Evolutionary conservation across 92 coral and sea anemone species (phyloP).

Genomic region (Bergia puertoricense): DNA sequence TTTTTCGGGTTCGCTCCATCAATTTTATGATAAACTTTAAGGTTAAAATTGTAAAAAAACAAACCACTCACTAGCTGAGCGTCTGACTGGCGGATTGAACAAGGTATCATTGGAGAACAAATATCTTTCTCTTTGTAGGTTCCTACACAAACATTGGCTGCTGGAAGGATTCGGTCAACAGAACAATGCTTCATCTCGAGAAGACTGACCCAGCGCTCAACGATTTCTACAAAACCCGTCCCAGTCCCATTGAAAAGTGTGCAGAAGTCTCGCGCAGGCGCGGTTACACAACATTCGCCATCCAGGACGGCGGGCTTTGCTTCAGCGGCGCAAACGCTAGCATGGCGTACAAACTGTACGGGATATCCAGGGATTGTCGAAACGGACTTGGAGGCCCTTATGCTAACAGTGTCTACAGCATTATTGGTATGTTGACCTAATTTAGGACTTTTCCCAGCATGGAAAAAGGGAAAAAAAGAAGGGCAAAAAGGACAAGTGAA

Average conservation of each 20-base stretch:
- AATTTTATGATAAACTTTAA: too few species aligned
- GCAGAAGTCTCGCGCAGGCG: conserved; percentile 83
- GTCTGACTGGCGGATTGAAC: neutral
- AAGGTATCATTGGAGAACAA: neutral
- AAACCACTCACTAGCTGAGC: neutral
- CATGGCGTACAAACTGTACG: conserved; percentile 67
- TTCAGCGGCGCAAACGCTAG: conserved; percentile 80
- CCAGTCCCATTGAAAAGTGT: conserved; percentile 74
- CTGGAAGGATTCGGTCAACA: conserved; percentile 76
- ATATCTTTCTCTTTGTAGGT: conserved; percentile 45
- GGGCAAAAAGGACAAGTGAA: neutral
- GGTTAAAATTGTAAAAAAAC: too few species aligned
- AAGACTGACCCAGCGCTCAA: conserved; percentile 71
- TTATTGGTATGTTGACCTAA: conserved; percentile 68
- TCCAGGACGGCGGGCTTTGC: conserved; percentile 94
- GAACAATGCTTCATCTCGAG: conserved; percentile 68
- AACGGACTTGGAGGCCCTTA: conserved; percentile 82
- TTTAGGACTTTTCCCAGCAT: neutral
- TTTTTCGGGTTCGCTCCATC: too few species aligned
- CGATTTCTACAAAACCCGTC: conserved; percentile 74
- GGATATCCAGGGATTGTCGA: conserved; percentile 82
- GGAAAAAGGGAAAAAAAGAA: neutral
- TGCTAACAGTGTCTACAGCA: conserved; percentile 85
- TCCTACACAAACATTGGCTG: conserved; percentile 78
- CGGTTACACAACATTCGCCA: conserved; percentile 81